Evolutionary conservation across 2,113 vertebrate species (phyloP), one percentile per base, ranked within the genome.

Genomic region (Shinisaurus crocodilurus): DNA sequence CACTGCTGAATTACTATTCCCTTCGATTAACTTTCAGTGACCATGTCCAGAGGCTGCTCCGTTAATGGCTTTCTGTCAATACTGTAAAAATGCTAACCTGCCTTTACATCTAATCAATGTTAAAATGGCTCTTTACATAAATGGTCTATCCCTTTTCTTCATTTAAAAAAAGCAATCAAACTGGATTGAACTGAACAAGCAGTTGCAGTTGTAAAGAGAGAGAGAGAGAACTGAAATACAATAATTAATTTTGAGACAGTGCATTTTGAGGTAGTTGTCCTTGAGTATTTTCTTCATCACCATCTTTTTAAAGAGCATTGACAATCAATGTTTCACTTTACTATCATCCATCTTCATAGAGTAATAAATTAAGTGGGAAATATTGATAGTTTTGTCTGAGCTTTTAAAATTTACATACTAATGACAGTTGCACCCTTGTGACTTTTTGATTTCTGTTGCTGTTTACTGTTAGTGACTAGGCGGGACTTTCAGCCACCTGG

Each of bases 281-380:
- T 97, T 94, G 95, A 98, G 95, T 96, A 95, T 97, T 97, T 95
- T 97, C 97, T 98, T 97, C 98, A 95, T 97, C 91, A 93, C 97
- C 91, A 91, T 34, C 45, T 96, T 98, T 97, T 98, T 98, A 97
- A 98, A 98, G 98, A 97, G 97, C 98, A 98, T 97, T 97, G 97
- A 96, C 97, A 98, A 98, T 99, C 98, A 96, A 99, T 99, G 97
- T 95, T 93, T 95, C 93, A 95, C 97, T 96, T 97, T 97, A 96
- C 97, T 95, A 90, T 97, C 98, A 98, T 99, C 98, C 98, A 97
- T 99, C 98, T 99, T 98, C 98, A 98, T 98, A 98, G 97, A 98
- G 98, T 98, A 98, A 99, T 99, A 99, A 99, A 99, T 99, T 98
- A 99, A 99, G 98, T 98, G 97, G 97, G 97, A 97, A 95, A 96